Percentiles rank a stretch among this genome's conserved stretches.
These are phyloP conservation scores for Labeo catla DNA, from an alignment of 2,113 vertebrate genomes.

Conservation along the genomic window DNA sequence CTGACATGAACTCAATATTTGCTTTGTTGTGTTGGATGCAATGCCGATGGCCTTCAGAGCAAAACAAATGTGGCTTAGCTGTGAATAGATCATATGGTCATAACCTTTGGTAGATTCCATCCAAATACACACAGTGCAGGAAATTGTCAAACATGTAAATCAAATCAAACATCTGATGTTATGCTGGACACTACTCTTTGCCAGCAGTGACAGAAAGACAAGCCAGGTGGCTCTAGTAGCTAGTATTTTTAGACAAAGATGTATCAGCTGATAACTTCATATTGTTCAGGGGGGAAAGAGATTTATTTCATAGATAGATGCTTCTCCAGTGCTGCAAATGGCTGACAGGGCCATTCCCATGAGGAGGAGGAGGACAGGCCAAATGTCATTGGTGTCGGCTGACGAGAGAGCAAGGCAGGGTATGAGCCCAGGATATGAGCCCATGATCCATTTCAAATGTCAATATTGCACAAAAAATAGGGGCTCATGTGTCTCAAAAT, in stretches of 20 bases:
- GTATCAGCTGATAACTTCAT: slow-evolving; percentile 42
- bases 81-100: slow-evolving; percentile 11
- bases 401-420: neutral
- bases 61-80: neutral
- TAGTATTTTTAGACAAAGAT: slow-evolving; percentile 41
- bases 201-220: slow-evolving; percentile 27
- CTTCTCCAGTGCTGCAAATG: slow-evolving; percentile 14
- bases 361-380: slow-evolving; percentile 26
- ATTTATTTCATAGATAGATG: slow-evolving; percentile 35
- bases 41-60: neutral
- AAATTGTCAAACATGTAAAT: slow-evolving; percentile 43
- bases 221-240: slow-evolving; percentile 7
- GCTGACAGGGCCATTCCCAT: slow-evolving; percentile 2
- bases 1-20: neutral
- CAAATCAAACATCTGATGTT: slow-evolving; percentile 42
- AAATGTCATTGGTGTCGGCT: slow-evolving; percentile 15
- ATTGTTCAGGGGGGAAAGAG: slow-evolving; percentile 3
- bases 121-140: neutral
- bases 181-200: slow-evolving; percentile 25
- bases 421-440: slow-evolving; percentile 11
- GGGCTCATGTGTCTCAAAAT: slow-evolving; percentile 3
- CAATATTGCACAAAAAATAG: neutral
- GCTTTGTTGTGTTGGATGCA: neutral
- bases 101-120: neutral
- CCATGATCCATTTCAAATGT: slow-evolving; percentile 20